Evolutionary conservation across 2,113 vertebrate genomes (phyloP).

Genomic region (Mustelus asterias): DNA sequence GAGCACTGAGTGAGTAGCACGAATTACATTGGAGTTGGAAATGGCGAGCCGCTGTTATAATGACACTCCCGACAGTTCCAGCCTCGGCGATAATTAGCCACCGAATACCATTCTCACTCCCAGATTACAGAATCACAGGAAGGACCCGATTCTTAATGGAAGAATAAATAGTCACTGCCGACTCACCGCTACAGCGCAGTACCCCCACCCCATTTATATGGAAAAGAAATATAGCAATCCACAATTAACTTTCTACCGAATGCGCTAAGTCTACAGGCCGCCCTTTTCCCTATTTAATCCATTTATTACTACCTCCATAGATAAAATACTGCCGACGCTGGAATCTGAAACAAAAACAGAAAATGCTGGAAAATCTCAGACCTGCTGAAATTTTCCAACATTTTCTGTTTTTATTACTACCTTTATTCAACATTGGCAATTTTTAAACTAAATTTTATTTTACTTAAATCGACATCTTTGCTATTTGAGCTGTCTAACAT

Average conservation of each 20-base stretch:
- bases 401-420: no score
- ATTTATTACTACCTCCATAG: no score
- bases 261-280: background rate
- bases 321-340: no score
- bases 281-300: background rate
- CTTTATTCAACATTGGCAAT: background rate
- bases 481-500: background rate
- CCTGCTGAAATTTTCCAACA: no score
- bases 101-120: background rate
- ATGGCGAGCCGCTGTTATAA: background rate
- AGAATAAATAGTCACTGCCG: background rate
- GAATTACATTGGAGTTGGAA: conserved; percentile 14
- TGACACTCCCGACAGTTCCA: background rate
- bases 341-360: no score
- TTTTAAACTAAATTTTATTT: background rate
- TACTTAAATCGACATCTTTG: background rate
- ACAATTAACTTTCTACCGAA: background rate
- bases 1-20: background rate
- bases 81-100: background rate
- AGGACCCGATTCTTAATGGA: background rate
- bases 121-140: background rate
- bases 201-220: no score
- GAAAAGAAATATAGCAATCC: background rate
- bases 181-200: background rate
- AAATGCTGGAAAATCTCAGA: no score